These are phyloP conservation scores for Gastrophryne carolinensis DNA, from an alignment of 2,797 vertebrate genomes.

Conservation along the genomic window DNA sequence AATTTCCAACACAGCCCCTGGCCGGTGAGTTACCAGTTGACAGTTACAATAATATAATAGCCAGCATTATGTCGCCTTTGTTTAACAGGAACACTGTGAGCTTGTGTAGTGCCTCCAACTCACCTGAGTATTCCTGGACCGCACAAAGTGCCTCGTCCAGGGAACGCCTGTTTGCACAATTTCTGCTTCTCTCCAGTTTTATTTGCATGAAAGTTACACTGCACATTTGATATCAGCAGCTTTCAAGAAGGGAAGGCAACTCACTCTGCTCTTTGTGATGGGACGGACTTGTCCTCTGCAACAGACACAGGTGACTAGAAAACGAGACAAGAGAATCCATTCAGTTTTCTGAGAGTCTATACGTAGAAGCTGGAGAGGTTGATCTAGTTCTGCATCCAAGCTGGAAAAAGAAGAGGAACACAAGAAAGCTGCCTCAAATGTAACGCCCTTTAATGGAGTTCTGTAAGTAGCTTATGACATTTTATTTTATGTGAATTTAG, in stretches of 20 bases:
- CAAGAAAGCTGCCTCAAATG: not conserved
- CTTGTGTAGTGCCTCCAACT: too few species aligned
- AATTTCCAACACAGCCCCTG: too few species aligned
- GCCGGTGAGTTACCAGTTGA: not conserved
- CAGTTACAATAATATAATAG: not conserved
- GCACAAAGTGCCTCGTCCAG: not conserved
- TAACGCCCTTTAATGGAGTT: not conserved
- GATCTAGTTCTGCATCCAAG: not conserved
- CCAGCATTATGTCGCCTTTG: not conserved
- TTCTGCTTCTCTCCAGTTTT: not conserved
- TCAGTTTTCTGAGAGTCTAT: not conserved
- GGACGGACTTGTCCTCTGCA: not conserved
- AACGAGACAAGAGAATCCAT: not conserved
- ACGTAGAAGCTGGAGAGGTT: not conserved
- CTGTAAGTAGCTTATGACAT: not conserved
- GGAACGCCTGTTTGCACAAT: conserved; percentile 39
- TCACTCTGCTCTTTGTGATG: not conserved
- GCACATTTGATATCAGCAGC: conserved; percentile 5
- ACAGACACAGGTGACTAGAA: not conserved
- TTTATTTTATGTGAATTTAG: not conserved
- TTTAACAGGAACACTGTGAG: not conserved
- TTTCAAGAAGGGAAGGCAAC: not conserved
- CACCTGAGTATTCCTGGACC: conserved; percentile 11
- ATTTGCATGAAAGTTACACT: conserved; percentile 44
- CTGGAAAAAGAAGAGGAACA: not conserved